These are phyloP conservation scores for Alosa sapidissima DNA, from an alignment of 2,797 vertebrate species.

Conservation along the genomic window DNA sequence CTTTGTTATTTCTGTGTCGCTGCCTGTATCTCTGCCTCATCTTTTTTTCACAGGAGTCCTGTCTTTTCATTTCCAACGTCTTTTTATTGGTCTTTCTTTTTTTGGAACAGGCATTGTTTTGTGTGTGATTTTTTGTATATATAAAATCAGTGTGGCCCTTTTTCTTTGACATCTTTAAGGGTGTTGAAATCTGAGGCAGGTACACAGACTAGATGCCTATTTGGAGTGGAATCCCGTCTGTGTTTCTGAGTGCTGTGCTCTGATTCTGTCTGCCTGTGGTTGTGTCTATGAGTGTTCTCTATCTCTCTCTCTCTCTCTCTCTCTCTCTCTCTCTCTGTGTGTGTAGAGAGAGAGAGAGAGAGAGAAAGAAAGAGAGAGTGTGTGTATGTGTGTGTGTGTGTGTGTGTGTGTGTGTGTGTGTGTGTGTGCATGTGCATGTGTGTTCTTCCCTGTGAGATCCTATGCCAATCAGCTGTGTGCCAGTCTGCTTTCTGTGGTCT, in stretches of 20 bases:
- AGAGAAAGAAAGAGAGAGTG: no score
- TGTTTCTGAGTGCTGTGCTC: not conserved
- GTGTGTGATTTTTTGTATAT: not conserved
- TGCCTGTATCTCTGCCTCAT: not conserved
- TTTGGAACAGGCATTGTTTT: not conserved
- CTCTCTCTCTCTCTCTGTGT: not conserved
- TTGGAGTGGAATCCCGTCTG: not conserved
- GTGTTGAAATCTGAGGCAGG: not conserved
- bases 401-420: not conserved
- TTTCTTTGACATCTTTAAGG: conserved; percentile 8
- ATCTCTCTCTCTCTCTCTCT: not conserved
- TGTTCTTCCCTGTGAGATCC: conserved; percentile 19
- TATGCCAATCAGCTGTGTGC: conserved; percentile 19
- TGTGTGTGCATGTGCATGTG: not conserved
- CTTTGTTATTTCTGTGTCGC: not conserved
- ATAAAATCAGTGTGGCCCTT: not conserved
- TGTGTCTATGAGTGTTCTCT: not conserved
- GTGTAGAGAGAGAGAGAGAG: no score
- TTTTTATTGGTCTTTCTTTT: not conserved
- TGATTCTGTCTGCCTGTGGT: not conserved
- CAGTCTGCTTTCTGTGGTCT: conserved; percentile 38
- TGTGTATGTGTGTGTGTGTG: not conserved
- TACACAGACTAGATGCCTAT: not conserved
- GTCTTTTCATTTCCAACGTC: not conserved
- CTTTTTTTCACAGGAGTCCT: not conserved